Evolutionary conservation across 2,797 vertebrate genomes (phyloP), one percentile per base, ranked within the genome.

Genomic region (Poecilia velifera): DNA sequence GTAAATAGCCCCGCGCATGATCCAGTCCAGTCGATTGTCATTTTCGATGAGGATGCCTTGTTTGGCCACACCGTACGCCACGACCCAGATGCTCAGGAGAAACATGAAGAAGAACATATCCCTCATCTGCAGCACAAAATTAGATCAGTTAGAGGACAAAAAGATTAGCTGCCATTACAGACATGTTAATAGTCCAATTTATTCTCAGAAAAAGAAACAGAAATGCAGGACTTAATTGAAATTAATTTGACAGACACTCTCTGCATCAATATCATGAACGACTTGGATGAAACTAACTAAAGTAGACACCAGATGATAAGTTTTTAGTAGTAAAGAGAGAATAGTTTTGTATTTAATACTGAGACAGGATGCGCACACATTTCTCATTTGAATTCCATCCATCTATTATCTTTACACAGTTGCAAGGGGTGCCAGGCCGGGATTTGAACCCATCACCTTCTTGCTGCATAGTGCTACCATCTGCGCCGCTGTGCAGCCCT

Each of bases 61-160:
- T 89, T 97, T 98, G 90, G 98, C 98, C 47, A 99, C 98, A 0
- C 98, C 98, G 0, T 98, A 99, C 28, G 98, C 98, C 85, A 99
- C 95, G 22, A 99, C 97, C 97, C 98, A 99, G 91, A 99, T 97
- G 6, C 97, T 97, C 93, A 99, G 91, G 84, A 99, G 94, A 93
- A 99, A 99, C 95, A 99, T 96, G 92, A 99, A 99, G 95, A 99
- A 98, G 95, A 99, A 99, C 94, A 99, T 91, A 8, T 99, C 98
- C 94, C 94, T 98, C 96, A 99, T 97, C 98, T 99, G 95, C 73
- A 88, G 34, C 70, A 76, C 5, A 76, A 39, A 73, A 28, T 80
- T 0, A 47, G 18, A 74, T 28, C 43, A 76, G 45, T 39, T 59
- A 74, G 20, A 51, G 16, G n/a, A 1, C 47, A 70, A 55, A 82